Base-by-base conservation (phyloP, 2,888 invertebrate genomes). In the Thalpophila matura region DNA sequence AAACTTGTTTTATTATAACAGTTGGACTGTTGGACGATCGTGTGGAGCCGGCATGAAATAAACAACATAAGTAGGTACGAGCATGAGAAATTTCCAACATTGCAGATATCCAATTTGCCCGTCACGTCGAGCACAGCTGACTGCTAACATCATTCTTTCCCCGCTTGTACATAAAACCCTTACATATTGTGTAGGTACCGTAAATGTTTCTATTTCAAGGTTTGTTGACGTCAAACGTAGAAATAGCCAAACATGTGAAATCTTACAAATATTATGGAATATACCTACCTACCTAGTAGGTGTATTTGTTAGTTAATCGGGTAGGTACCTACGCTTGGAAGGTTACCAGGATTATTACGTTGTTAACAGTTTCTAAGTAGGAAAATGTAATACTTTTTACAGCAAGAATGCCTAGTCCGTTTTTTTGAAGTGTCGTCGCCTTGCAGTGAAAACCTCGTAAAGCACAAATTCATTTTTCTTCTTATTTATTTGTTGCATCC, bases 221-320 rank as follows among this genome's bases (percentile, higher is more conserved):
- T 38, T 43, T 43, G 14, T 61, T 67, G 50, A 68, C 56, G 65
- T 72, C 73, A 55, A 55, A 27, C 10, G 20, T 55, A n/a, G 22
- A 71, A 55, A 46, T 27, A 31, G 45, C 14, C 26, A 12, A 35
- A 24, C 47, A n/a, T 26, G 14, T 26, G 26, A 35, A 50, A 51
- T 33, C 14, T 43, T 26, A 26, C 16, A 42, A 35, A 35, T 47
- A 18, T 46, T 57, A 4, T 12, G 16, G 10, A 18, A 14, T 31
- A 51, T 7, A 1, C 1, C 0, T 14, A 7, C 3, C 1, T 9
- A 18, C 12, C 6, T 14, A 4, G 18, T 33, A 5, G 12, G 33
- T 26, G 12, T 12, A 4, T 14, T 24, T 31, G 5, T 43, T 53
- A n/a, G n/a, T n/a, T n/a, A n/a, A n/a, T n/a, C n/a, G n/a, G n/a